A percentile compares a stretch with the other conserved stretches of the same genome.
phyloP scores from a whole-genome alignment of 2,888 invertebrate genomes.

The Cosmopolites sordidus region DNA sequence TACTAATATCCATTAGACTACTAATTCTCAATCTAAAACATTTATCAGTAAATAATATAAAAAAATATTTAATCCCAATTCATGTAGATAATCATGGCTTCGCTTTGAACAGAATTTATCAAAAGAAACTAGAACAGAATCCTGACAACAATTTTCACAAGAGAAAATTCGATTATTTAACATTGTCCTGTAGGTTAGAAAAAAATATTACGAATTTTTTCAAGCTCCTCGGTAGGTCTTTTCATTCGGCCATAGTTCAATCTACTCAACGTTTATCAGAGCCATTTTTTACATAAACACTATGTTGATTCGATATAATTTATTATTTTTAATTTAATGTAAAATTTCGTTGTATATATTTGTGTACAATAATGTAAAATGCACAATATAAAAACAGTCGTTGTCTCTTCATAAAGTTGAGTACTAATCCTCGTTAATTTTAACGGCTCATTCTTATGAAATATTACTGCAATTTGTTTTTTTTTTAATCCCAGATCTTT shows the following conservation, averaged over 20 bases:
- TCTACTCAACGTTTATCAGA: background rate
- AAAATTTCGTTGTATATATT: slow-evolving; percentile 23
- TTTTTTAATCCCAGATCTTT: no score
- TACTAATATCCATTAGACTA: slow-evolving; percentile 37
- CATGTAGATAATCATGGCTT: slow-evolving; percentile 21
- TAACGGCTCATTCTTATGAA: no score
- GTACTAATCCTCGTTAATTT: no score
- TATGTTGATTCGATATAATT: background rate
- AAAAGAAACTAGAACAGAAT: slow-evolving; percentile 34
- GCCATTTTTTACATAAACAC: slow-evolving; percentile 7
- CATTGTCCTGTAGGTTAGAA: slow-evolving; percentile 3
- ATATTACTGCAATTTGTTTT: no score
- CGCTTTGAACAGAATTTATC: slow-evolving; percentile 13
- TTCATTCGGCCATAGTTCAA: slow-evolving; percentile 17
- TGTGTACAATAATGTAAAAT: slow-evolving; percentile 32
- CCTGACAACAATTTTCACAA: slow-evolving; percentile 47
- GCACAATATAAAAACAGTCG: slow-evolving; percentile 18
- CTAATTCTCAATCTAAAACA: slow-evolving; percentile 31
- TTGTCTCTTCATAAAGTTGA: background rate
- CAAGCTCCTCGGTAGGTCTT: slow-evolving; percentile 9
- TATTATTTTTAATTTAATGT: slow-evolving; percentile 12
- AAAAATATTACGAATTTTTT: background rate
- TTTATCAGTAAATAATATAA: slow-evolving; percentile 17
- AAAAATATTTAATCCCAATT: slow-evolving; percentile 16
- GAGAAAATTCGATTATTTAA: slow-evolving; percentile 12